A percentile compares a stretch with the other conserved stretches of the same genome.
phyloP scores from a whole-genome alignment of 2,888 invertebrate species.

The Tetramorium bicarinatum region DNA sequence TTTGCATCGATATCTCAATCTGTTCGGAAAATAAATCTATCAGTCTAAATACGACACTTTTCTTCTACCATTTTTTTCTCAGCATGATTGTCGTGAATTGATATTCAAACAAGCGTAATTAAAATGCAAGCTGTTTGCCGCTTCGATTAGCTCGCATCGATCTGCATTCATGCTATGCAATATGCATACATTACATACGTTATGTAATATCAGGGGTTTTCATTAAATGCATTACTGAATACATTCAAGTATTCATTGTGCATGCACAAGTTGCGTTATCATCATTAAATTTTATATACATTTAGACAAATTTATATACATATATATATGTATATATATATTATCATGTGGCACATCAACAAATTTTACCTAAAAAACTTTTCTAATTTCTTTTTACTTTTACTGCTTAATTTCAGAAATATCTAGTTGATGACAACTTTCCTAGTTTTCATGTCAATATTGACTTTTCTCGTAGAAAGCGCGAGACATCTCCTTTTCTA shows the following conservation, averaged over 20 bases:
- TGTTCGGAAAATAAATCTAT: not conserved
- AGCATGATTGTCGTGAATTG: not conserved
- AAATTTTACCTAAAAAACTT: not conserved
- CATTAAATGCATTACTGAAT: not conserved
- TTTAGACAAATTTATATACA: no score
- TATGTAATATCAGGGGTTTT: not conserved
- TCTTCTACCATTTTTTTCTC: not conserved
- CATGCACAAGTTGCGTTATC: not conserved
- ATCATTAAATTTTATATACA: not conserved
- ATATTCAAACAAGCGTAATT: slow-evolving; percentile 3
- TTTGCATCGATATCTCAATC: not conserved
- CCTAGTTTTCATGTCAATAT: not conserved
- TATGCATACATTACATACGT: not conserved
- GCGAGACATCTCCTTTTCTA: not conserved
- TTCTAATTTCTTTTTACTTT: not conserved
- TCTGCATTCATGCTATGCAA: not conserved
- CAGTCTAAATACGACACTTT: slow-evolving; percentile 1
- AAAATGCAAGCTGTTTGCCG: slow-evolving; percentile 17
- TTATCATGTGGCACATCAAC: not conserved
- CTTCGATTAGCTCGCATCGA: not conserved
- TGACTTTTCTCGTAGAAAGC: not conserved
- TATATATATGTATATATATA: no score
- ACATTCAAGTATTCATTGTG: not conserved
- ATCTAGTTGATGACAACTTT: not conserved
- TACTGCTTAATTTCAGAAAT: not conserved